These are phyloP conservation scores for Mythimna impura DNA, from an alignment of 2,888 invertebrate genomes.

Conservation along the genomic window DNA sequence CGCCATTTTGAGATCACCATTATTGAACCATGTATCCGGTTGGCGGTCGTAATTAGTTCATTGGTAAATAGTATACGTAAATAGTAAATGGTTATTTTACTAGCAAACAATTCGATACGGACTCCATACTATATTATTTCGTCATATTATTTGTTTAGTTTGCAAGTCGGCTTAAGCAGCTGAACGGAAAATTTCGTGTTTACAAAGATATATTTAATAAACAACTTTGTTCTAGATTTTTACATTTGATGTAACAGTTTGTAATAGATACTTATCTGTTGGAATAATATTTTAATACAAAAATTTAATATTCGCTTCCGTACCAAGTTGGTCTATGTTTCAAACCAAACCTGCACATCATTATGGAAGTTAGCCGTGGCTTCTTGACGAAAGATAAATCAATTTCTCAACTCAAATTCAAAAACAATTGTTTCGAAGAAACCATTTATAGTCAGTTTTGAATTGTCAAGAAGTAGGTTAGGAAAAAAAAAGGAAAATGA, in stretches of 20 bases:
- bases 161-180: constrained; percentile 3
- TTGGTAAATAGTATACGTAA: neutral
- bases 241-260: constrained; percentile 21
- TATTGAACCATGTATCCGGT: neutral
- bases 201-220: constrained; percentile 24
- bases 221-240: constrained; percentile 31
- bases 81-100: neutral
- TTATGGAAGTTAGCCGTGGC: too few relatives aligned
- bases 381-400: too few relatives aligned
- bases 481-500: too few relatives aligned
- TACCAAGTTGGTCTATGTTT: too few relatives aligned
- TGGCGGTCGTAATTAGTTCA: neutral
- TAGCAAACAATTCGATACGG: constrained; percentile 6
- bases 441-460: too few relatives aligned
- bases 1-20: neutral
- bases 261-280: neutral
- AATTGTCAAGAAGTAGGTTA: too few relatives aligned
- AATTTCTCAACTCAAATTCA: too few relatives aligned
- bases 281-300: neutral
- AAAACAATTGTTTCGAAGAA: too few relatives aligned
- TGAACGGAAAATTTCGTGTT: constrained; percentile 21
- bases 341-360: too few relatives aligned
- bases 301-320: too few relatives aligned
- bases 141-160: constrained; percentile 29
- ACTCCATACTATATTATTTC: constrained; percentile 19